A percentile compares a stretch with the other conserved stretches of the same genome.
phyloP scores from a whole-genome alignment of 2,888 invertebrate species.

The Tetramorium bicarinatum region DNA sequence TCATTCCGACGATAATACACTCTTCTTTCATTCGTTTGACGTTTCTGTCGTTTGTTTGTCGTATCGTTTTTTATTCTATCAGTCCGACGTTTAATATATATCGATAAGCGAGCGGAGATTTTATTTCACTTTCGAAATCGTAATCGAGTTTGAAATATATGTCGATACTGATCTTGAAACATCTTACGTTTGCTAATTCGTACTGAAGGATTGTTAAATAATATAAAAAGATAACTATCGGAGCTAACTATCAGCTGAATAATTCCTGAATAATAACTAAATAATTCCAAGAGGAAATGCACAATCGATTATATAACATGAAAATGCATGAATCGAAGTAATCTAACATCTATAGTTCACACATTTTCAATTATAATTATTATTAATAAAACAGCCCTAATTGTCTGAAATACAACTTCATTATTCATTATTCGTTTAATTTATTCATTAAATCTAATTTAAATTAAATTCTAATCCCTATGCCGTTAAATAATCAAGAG shows the following conservation, averaged over 20 bases:
- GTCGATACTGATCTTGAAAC: background rate
- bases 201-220: background rate
- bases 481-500: background rate
- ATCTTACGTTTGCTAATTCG: background rate
- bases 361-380: background rate
- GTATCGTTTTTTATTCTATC: background rate
- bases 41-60: conserved; percentile 14
- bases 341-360: background rate
- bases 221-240: conserved; percentile 3
- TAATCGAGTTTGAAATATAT: background rate
- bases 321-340: background rate
- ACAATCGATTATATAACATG: background rate
- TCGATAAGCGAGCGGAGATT: conserved; percentile 24
- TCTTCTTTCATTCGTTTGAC: conserved; percentile 4
- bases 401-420: background rate
- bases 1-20: conserved; percentile 31
- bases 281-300: conserved; percentile 3
- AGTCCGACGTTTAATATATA: background rate
- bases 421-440: conserved; percentile 5
- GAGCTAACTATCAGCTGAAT: background rate
- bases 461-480: background rate
- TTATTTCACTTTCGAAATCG: background rate
- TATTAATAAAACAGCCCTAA: background rate
- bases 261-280: too few species aligned
- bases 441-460: background rate